Conservation (phyloP, 2,888 invertebrate species). For the Lutraria lutraria region DNA sequence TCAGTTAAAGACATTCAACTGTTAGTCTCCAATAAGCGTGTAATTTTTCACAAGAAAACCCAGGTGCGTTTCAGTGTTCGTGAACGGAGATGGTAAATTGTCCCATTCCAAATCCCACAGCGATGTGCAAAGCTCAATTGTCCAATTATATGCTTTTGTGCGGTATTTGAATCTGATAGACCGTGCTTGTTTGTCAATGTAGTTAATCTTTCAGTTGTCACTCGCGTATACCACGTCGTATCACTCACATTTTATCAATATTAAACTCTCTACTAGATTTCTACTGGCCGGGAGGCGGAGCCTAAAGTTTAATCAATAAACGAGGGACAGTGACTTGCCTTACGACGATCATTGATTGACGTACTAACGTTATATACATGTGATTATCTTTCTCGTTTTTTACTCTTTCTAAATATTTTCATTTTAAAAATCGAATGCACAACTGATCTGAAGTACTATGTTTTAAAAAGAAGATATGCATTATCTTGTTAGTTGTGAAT, state of each 20-base stretch:
- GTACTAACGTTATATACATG: constrained; percentile 31
- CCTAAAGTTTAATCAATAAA: constrained; percentile 44
- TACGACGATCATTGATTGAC: constrained; percentile 29
- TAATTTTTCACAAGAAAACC: constrained; percentile 45
- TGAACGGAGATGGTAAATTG: constrained; percentile 26
- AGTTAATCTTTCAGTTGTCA: constrained; percentile 51
- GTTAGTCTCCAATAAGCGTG: constrained; percentile 40
- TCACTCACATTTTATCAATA: constrained; percentile 49
- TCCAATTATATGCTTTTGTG: constrained; percentile 57
- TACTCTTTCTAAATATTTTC: constrained; percentile 39
- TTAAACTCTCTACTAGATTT: constrained; percentile 43
- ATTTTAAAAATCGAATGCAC: constrained; percentile 35
- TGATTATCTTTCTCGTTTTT: constrained; percentile 35
- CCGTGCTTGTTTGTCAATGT: constrained; percentile 48
- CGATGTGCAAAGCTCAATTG: constrained; percentile 52
- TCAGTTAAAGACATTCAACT: constrained; percentile 44
- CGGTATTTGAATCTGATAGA: constrained; percentile 45
- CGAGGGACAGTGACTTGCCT: constrained; percentile 59
- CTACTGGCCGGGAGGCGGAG: constrained; percentile 47
- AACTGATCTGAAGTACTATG: neutral
- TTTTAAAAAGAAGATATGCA: neutral
- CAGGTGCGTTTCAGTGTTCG: constrained; percentile 38
- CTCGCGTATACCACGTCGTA: constrained; percentile 28
- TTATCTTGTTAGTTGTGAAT: neutral
- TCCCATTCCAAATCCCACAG: constrained; percentile 14